A percentile compares a stretch with the other conserved stretches of the same genome.
phyloP scores from a whole-genome alignment of 1,140 invertebrate genomes.

The Aphis craccivora region DNA sequence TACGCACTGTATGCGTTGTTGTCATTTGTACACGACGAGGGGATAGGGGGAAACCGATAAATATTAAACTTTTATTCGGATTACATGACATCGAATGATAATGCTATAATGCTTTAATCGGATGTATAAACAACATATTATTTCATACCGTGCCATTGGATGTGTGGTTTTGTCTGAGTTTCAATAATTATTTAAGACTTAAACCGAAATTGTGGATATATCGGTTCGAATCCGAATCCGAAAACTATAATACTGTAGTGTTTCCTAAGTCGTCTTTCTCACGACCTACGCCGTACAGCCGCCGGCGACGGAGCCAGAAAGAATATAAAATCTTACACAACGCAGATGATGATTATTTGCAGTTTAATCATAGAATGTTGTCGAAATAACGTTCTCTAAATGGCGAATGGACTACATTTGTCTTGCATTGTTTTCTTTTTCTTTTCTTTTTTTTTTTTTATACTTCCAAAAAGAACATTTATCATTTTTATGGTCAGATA shows the following conservation, averaged over 20 bases:
- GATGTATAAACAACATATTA: conserved; percentile 18
- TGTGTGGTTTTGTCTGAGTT: background rate
- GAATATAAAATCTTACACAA: background rate
- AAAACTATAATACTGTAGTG: background rate
- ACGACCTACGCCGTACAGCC: background rate
- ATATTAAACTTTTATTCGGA: conserved; percentile 13
- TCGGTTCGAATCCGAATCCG: background rate
- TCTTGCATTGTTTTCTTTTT: conserved; percentile 12
- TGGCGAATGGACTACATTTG: background rate
- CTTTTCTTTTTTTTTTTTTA: background rate
- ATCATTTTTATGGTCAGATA: conserved; percentile 25
- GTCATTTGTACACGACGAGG: background rate
- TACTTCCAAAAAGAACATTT: background rate
- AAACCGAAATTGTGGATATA: background rate
- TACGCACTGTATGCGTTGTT: background rate
- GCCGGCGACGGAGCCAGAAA: background rate
- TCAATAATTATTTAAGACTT: background rate
- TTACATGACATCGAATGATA: background rate
- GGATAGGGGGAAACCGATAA: background rate
- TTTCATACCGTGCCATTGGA: background rate
- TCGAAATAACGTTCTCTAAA: background rate
- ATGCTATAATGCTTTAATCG: background rate
- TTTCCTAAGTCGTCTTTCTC: background rate
- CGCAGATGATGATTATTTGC: conserved; percentile 18
- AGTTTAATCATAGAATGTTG: conserved; percentile 10